Conservation (phyloP, 2,888 invertebrate genomes). For the Andrena dorsata region DNA sequence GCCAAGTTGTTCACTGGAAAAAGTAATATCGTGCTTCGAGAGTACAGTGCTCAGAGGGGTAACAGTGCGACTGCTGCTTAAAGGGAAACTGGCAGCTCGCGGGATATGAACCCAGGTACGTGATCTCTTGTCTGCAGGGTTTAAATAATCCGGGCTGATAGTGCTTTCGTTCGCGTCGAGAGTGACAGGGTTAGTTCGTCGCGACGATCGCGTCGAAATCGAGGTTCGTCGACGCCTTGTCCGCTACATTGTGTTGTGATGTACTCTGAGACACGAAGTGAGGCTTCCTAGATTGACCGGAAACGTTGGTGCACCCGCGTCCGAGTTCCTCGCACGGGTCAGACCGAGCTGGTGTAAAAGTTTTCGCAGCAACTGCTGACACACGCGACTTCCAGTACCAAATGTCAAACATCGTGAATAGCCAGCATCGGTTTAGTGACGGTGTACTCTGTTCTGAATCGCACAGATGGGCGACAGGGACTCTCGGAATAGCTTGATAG, state of each 20-base stretch:
- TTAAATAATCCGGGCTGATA: constrained; percentile 5
- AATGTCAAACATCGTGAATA: too few species aligned
- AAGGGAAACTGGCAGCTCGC: constrained; percentile 79
- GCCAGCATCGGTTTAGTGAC: too few species aligned
- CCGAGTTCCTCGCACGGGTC: not conserved
- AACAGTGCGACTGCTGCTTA: constrained; percentile 65
- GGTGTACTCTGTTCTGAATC: too few species aligned
- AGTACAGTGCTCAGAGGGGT: constrained; percentile 53
- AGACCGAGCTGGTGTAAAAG: constrained; percentile 1
- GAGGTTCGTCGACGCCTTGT: not conserved
- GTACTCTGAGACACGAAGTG: constrained; percentile 3
- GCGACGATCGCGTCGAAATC: not conserved
- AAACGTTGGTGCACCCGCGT: not conserved
- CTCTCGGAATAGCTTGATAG: too few species aligned
- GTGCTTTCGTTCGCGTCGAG: constrained; percentile 17
- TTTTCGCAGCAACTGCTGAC: not conserved
- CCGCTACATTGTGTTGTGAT: constrained; percentile 35
- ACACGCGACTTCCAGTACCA: too few species aligned
- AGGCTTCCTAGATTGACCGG: not conserved
- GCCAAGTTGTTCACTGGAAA: constrained; percentile 15
- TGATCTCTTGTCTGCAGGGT: constrained; percentile 58
- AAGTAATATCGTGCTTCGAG: constrained; percentile 49
- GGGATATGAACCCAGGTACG: constrained; percentile 84
- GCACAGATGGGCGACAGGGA: too few species aligned
- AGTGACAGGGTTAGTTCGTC: constrained; percentile 23